phyloP scores from a whole-genome alignment of 2,888 invertebrate species.

The Hirtodrosophila histrioides region DNA sequence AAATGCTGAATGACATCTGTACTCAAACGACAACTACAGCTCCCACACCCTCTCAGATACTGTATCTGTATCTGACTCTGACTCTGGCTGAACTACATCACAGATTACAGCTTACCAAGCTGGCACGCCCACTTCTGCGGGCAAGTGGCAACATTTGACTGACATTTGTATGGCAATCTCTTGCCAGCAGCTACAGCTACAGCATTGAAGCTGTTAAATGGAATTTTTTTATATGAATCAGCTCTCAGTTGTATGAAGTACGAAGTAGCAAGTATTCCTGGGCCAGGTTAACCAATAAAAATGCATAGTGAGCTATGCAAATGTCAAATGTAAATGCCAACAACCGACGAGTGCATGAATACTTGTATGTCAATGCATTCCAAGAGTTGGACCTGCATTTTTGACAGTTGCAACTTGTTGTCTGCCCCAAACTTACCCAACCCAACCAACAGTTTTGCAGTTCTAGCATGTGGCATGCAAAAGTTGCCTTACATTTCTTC shows the following conservation, averaged over 20 bases:
- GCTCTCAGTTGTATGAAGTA: conserved; percentile 5
- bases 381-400: conserved; percentile 61
- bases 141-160: conserved; percentile 25
- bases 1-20: conserved; percentile 35
- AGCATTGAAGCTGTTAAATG: conserved; percentile 63
- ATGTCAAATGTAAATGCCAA: conserved; percentile 69
- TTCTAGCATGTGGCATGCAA: conserved; percentile 39
- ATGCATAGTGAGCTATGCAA: conserved; percentile 71
- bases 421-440: conserved; percentile 7
- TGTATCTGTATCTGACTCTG: conserved; percentile 1
- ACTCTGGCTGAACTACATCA: conserved; percentile 22
- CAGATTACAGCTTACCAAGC: conserved; percentile 37
- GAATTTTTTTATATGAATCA: conserved; percentile 53
- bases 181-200: conserved; percentile 6
- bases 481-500: conserved; percentile 45
- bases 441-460: conserved; percentile 1
- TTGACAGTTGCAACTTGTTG: conserved; percentile 69
- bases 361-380: conserved; percentile 65
- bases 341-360: conserved; percentile 61
- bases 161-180: conserved; percentile 23
- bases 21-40: conserved; percentile 2
- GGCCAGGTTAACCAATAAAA: conserved; percentile 60
- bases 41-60: neutral
- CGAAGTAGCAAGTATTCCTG: neutral
- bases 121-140: conserved; percentile 21